Evolutionary conservation across 2,113 vertebrate species (phyloP).

Genomic region (Hypomesus transpacificus): DNA sequence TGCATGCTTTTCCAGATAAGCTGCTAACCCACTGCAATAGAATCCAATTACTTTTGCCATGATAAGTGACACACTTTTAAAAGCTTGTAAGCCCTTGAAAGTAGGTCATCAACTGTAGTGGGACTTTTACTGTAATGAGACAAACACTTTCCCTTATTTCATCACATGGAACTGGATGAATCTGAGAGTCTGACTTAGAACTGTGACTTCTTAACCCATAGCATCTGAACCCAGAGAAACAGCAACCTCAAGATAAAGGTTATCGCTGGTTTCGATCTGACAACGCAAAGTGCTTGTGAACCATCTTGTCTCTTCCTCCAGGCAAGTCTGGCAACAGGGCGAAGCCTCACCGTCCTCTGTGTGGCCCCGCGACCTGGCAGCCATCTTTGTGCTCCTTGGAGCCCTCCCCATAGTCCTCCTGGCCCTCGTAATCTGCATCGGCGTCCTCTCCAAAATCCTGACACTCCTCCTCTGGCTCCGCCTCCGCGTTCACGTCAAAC

Average conservation of each 20-base stretch:
- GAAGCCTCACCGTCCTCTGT: slow-evolving; percentile 57
- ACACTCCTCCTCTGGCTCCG: slow-evolving; percentile 40
- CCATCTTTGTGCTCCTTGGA: slow-evolving; percentile 62
- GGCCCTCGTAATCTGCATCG: slow-evolving; percentile 62
- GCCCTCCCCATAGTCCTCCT: slow-evolving; percentile 52
- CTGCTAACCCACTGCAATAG: not conserved
- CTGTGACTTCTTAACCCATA: not conserved
- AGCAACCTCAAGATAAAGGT: too few relatives aligned
- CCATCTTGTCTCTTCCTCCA: not conserved
- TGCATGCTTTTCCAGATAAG: not conserved
- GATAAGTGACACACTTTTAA: not conserved
- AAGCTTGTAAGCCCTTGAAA: not conserved
- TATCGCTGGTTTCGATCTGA: too few relatives aligned
- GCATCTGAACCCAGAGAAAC: too few relatives aligned
- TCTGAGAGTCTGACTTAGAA: not conserved
- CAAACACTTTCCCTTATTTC: not conserved
- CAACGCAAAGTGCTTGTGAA: not conserved
- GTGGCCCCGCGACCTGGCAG: slow-evolving; percentile 53
- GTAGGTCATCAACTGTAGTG: not conserved
- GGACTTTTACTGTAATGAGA: not conserved
- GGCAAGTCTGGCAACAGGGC: too few relatives aligned
- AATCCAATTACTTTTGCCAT: not conserved
- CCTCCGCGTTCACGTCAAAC: slow-evolving; percentile 79
- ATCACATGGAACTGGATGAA: not conserved
- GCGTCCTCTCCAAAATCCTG: slow-evolving; percentile 66